These are phyloP conservation scores for Ashinkailepas kermadecensis DNA, from an alignment of 2,888 invertebrate species.

Conservation along the genomic window DNA sequence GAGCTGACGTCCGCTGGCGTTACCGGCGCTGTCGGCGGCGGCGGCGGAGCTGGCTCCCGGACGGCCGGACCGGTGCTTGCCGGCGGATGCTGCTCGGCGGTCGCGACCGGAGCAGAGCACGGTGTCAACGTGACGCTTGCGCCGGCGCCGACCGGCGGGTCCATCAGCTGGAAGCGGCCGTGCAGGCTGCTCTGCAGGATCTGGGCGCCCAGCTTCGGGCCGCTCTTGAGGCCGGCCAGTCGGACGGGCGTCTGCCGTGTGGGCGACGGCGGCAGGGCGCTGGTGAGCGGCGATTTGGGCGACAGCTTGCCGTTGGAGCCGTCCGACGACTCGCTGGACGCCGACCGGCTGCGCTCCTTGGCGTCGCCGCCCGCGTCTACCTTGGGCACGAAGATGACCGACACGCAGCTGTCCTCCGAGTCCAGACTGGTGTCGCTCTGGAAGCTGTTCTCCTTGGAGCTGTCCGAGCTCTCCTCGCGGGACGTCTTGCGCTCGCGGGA, in stretches of 20 bases:
- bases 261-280: not conserved
- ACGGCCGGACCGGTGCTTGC: too few species aligned
- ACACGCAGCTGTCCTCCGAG: slow-evolving; percentile 87
- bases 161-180: slow-evolving; percentile 16
- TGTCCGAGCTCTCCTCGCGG: slow-evolving; percentile 70
- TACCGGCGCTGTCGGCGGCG: not conserved
- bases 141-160: not conserved
- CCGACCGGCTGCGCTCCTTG: slow-evolving; percentile 33
- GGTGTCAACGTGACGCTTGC: too few species aligned
- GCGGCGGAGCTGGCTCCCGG: not conserved
- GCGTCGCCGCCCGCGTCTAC: slow-evolving; percentile 47
- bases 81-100: too few species aligned
- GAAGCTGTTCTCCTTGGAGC: slow-evolving; percentile 56
- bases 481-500: slow-evolving; percentile 62
- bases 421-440: slow-evolving; percentile 91
- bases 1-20: not conserved
- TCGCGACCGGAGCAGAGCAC: too few species aligned
- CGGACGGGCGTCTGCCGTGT: not conserved
- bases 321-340: slow-evolving; percentile 35
- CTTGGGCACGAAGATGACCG: slow-evolving; percentile 83
- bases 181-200: slow-evolving; percentile 6
- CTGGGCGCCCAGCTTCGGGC: not conserved
- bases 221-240: not conserved
- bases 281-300: slow-evolving; percentile 36
- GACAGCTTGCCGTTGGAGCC: slow-evolving; percentile 34